Evolutionary conservation across 1,140 invertebrate species (phyloP).

Genomic region (Drosophila bipectinata): DNA sequence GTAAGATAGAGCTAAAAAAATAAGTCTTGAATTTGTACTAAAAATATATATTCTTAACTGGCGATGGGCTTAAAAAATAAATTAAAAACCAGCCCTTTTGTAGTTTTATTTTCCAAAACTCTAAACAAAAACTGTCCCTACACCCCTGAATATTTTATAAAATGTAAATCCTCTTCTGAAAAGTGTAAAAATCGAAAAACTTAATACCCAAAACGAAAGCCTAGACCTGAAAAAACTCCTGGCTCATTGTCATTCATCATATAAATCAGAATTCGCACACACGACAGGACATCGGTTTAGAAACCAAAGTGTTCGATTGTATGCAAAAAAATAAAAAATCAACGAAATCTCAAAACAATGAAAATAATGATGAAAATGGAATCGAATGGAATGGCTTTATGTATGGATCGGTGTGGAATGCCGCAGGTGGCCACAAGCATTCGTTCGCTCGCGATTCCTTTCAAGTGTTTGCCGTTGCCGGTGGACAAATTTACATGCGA

Average conservation of each 20-base stretch:
- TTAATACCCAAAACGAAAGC: constrained; percentile 27
- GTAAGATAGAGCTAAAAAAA: background rate
- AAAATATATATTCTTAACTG: too few relatives aligned
- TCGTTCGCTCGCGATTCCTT: constrained; percentile 21
- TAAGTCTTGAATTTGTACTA: accelerated
- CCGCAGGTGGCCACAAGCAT: constrained; percentile 64
- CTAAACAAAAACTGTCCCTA: too few relatives aligned
- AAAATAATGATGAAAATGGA: constrained; percentile 28
- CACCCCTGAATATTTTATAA: background rate
- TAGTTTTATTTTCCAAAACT: background rate
- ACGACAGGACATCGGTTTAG: constrained; percentile 26
- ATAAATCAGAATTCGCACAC: constrained; percentile 70
- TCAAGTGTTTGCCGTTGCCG: constrained; percentile 75
- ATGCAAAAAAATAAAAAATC: constrained; percentile 58
- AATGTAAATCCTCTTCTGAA: constrained; percentile 13
- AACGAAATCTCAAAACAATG: constrained; percentile 17
- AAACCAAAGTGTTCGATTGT: constrained; percentile 59
- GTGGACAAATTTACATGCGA: constrained; percentile 77
- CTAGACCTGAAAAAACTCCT: constrained; percentile 37
- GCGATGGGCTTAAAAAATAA: background rate
- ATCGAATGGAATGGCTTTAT: constrained; percentile 27
- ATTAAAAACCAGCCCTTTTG: background rate
- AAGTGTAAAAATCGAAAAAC: constrained; percentile 36
- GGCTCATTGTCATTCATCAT: constrained; percentile 56
- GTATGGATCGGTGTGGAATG: constrained; percentile 45